Evolutionary conservation across 92 coral and sea anemone species (phyloP), one percentile per base, ranked within the genome.

Genomic region (Nematostella vectensis): DNA sequence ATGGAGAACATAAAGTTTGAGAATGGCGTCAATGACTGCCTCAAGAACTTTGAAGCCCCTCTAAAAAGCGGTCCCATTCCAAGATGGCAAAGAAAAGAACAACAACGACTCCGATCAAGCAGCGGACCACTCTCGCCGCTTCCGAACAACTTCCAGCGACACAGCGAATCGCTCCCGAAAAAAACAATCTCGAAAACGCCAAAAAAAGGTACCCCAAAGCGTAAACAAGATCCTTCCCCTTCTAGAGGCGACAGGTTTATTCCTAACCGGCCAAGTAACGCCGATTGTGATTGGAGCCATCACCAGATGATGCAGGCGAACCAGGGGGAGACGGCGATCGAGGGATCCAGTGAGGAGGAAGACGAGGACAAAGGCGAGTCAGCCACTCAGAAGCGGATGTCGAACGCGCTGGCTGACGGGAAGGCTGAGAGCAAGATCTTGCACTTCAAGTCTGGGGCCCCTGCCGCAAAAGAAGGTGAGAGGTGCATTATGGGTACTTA

Each of bases 1-100:
- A 91, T 91, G 98, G 88, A 87, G 45, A 94, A 91, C 6, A 81
- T 81, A 33, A 82, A 81, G 50, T 86, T 86, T 55, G 98, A 82
- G 61, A 65, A 74, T 51, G 93, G 85, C 27, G 73, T 91, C 15
- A 84, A 91, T 21, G 98, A 86, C 37, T 86, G 96, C 60, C 62
- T 91, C 22, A 80, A 73, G 48, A 81, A 74, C 27, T 75, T 91
- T 57, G 83, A 87, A 67, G 98, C 87, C 11, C 98, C 96, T 6
- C 49, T 91, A 47, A 70, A 68, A n/a, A 83, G 54, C 25, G 96
- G 87, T 0, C 88, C 93, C 3, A 70, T 74, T 27, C 95, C 95
- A 19, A 88, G 98, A 25, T 91, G 98, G 98, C 91, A 91, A 57
- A 72, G 98, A 29, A 91, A 88, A 45, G 75, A 77, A 30, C 37